Conservation (phyloP, 2,797 vertebrate genomes). For the Cebuella pygmaea region DNA sequence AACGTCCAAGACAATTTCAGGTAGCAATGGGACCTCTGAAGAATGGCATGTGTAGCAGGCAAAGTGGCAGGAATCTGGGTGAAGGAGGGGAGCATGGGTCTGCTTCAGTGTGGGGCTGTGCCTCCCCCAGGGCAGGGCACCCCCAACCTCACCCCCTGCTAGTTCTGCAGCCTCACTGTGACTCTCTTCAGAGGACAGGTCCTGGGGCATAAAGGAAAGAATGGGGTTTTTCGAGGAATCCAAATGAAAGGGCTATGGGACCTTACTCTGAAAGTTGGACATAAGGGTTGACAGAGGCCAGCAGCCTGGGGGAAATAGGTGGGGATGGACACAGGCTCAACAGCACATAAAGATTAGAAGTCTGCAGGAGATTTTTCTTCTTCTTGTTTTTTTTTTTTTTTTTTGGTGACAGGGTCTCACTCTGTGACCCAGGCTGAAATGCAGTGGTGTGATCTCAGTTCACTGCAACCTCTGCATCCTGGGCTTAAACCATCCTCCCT, state of each 20-base stretch:
- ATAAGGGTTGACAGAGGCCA: background rate
- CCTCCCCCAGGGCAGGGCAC: background rate
- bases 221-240: background rate
- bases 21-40: background rate
- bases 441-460: no score
- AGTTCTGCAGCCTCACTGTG: background rate
- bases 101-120: fast-evolving
- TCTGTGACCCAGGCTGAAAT: no score
- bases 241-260: background rate
- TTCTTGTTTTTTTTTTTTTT: no score
- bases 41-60: background rate
- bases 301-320: background rate
- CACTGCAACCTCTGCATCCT: no score
- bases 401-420: no score
- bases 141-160: no score
- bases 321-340: background rate
- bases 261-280: background rate
- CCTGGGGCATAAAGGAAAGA: background rate
- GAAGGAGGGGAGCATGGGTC: background rate
- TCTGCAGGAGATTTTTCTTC: background rate
- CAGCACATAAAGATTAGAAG: background rate
- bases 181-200: background rate
- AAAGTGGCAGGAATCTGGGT: background rate
- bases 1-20: background rate
- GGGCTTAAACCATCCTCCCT: no score